These are phyloP conservation scores for Nemurella pictetii DNA, from an alignment of 2,888 invertebrate species.

Conservation along the genomic window DNA sequence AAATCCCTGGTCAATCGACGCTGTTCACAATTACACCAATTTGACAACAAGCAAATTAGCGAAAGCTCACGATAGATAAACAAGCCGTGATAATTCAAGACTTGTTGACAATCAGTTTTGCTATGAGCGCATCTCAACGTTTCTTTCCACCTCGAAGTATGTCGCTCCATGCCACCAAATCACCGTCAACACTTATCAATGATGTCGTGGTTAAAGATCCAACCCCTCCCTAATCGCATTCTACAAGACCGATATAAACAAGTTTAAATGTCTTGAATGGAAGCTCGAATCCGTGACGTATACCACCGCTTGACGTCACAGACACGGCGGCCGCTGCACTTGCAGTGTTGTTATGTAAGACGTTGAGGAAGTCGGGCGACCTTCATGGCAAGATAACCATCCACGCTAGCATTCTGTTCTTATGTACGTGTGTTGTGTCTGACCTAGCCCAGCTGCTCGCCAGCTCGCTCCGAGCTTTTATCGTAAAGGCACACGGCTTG, in stretches of 20 bases:
- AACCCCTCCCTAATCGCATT: neutral
- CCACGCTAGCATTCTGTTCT: neutral
- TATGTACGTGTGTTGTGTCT: neutral
- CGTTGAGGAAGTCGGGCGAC: constrained; percentile 22
- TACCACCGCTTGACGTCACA: neutral
- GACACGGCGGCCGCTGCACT: constrained; percentile 6
- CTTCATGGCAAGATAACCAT: constrained; percentile 17
- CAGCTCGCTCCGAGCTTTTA: neutral
- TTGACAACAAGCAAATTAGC: too few relatives aligned
- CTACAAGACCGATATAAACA: neutral
- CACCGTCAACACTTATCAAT: neutral
- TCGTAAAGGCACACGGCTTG: neutral
- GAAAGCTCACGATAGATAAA: too few relatives aligned
- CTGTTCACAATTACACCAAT: too few relatives aligned
- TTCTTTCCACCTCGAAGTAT: too few relatives aligned
- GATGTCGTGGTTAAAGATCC: neutral
- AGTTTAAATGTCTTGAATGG: constrained; percentile 17
- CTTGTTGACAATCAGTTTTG: too few relatives aligned
- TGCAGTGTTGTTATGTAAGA: constrained; percentile 28
- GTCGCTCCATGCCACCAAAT: too few relatives aligned
- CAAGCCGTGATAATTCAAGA: too few relatives aligned
- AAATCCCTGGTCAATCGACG: too few relatives aligned
- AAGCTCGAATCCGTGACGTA: constrained; percentile 4
- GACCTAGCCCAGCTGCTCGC: constrained; percentile 1
- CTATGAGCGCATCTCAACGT: too few relatives aligned